These are phyloP conservation scores for Nomia melanderi DNA, from an alignment of 1,140 invertebrate genomes.

Conservation along the genomic window DNA sequence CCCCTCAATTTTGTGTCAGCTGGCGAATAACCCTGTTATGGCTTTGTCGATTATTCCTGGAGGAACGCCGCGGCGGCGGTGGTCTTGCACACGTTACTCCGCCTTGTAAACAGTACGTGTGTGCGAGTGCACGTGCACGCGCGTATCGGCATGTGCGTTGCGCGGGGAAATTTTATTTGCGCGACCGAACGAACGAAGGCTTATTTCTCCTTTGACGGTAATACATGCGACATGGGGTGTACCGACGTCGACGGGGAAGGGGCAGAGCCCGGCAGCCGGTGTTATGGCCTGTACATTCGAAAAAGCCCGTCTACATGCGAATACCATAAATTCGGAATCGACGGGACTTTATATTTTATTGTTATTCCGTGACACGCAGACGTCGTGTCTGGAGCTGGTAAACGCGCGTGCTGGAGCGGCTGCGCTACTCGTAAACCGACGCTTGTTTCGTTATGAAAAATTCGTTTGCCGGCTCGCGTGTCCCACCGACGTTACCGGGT, in stretches of 20 bases:
- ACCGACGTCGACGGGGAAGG: not conserved
- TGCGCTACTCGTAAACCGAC: too few species aligned
- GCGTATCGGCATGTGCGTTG: not conserved
- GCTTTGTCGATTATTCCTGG: too few species aligned
- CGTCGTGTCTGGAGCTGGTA: not conserved
- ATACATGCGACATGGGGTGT: not conserved
- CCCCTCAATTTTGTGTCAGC: too few species aligned
- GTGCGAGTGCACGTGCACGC: too few species aligned
- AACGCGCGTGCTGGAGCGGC: too few species aligned
- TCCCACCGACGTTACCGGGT: too few species aligned
- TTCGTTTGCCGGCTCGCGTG: not conserved
- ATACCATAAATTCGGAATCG: slow-evolving; percentile 43
- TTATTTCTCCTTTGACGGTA: slow-evolving; percentile 9
- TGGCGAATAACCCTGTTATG: too few species aligned
- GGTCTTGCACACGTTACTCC: too few species aligned
- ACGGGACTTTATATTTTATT: slow-evolving; percentile 16
- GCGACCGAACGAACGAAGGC: not conserved
- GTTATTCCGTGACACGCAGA: slow-evolving; percentile 2
- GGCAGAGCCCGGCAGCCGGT: too few species aligned
- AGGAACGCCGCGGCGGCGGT: too few species aligned
- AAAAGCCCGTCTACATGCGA: not conserved
- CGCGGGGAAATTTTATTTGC: slow-evolving; percentile 17
- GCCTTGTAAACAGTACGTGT: too few species aligned
- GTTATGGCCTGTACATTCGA: slow-evolving; percentile 9
- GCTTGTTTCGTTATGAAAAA: slow-evolving; percentile 39